Conservation (phyloP, 2,888 invertebrate species). For the Dicranocentrus wangi region DNA sequence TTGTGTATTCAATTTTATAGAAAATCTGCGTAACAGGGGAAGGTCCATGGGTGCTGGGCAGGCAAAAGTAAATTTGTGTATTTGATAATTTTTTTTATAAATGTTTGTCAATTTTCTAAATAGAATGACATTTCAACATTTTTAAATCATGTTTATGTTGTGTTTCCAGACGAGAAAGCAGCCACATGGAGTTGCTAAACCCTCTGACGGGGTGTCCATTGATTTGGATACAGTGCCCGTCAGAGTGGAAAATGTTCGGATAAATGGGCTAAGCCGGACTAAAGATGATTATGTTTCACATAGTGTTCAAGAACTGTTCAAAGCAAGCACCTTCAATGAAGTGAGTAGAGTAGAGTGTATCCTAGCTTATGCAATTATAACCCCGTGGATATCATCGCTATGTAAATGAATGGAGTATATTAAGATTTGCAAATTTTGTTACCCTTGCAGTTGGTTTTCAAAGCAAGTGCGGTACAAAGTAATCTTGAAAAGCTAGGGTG, state of each 20-base stretch:
- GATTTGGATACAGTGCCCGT: constrained; percentile 77
- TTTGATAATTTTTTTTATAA: constrained; percentile 6
- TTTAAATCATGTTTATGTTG: constrained; percentile 10
- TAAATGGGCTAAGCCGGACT: constrained; percentile 89
- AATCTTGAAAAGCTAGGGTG: constrained; percentile 89
- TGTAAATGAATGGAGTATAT: no score
- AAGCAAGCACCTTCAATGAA: constrained; percentile 89
- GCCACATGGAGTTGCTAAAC: constrained; percentile 62
- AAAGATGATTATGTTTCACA: constrained; percentile 90
- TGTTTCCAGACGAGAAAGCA: constrained; percentile 50
- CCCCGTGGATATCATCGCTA: no score
- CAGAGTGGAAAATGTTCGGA: constrained; percentile 87
- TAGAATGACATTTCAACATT: not conserved
- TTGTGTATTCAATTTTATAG: no score
- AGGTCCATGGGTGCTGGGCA: constrained; percentile 65
- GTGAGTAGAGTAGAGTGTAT: no score
- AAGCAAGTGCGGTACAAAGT: constrained; percentile 80
- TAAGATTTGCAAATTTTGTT: no score
- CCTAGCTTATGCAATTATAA: no score
- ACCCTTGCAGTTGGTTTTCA: constrained; percentile 75
- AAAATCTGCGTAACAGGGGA: no score
- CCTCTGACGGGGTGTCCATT: constrained; percentile 62
- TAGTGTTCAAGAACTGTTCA: constrained; percentile 87
- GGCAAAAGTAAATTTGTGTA: constrained; percentile 49
- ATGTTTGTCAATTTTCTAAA: not conserved